phyloP scores from a whole-genome alignment of 2,113 vertebrate species.

The Phasianus colchicus region DNA sequence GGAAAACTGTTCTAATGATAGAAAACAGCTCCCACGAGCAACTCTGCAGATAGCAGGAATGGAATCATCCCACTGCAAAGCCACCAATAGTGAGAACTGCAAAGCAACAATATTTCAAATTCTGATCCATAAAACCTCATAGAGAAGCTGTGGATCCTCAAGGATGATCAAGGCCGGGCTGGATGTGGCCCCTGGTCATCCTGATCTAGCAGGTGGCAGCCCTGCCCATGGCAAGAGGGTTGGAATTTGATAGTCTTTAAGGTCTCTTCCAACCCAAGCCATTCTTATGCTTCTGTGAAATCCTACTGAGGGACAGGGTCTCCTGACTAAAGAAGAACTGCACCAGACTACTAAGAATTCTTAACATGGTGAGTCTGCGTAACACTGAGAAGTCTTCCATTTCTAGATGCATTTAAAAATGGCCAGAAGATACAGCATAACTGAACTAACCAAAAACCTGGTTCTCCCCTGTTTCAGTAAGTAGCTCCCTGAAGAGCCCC shows the following conservation, averaged over 20 bases:
- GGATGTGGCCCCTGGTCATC: neutral
- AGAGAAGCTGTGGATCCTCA: neutral
- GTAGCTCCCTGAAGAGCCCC: neutral
- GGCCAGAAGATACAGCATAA: neutral
- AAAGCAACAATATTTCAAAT: neutral
- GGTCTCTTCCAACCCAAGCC: neutral
- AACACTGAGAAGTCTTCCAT: neutral
- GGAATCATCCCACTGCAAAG: neutral
- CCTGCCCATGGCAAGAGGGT: neutral
- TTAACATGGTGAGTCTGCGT: neutral
- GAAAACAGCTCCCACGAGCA: neutral
- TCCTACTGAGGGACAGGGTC: neutral
- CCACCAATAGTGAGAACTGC: fast-evolving
- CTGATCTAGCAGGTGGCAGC: neutral
- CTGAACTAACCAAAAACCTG: neutral
- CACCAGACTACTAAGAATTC: neutral
- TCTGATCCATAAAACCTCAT: neutral
- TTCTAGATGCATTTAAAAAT: neutral
- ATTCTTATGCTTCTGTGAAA: neutral
- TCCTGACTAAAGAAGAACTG: neutral
- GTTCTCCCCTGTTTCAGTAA: neutral
- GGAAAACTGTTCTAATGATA: neutral
- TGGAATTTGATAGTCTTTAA: neutral
- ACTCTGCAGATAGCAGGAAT: neutral
- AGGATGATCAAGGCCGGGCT: neutral